These are phyloP conservation scores for Leptocoma aspasia DNA, from an alignment of 2,113 vertebrate species.

Conservation along the genomic window DNA sequence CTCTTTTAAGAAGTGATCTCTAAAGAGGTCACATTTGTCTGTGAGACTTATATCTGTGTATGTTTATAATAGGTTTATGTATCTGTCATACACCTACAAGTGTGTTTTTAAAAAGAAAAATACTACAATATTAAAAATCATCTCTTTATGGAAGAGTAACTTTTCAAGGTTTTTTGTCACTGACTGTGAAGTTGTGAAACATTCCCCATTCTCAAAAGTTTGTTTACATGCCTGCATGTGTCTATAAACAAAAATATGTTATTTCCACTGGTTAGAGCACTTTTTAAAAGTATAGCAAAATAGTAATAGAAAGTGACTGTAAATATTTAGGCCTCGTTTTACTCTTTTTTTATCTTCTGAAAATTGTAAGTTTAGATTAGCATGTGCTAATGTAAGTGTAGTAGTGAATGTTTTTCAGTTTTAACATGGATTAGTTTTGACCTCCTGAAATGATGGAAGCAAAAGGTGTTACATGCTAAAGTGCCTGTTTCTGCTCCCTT, in stretches of 20 bases:
- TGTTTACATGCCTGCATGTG: background rate
- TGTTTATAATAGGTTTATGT: background rate
- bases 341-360: background rate
- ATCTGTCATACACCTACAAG: background rate
- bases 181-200: background rate
- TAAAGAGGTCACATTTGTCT: background rate
- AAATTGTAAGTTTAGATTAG: background rate
- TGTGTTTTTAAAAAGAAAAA: background rate
- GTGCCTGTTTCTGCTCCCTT: background rate
- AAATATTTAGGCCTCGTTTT: background rate
- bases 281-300: background rate
- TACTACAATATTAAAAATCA: background rate
- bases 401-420: background rate
- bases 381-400: background rate
- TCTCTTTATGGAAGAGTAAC: background rate
- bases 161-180: background rate
- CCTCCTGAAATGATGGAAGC: background rate
- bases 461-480: background rate
- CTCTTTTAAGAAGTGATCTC: background rate
- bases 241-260: background rate
- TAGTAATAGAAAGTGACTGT: background rate
- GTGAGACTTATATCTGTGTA: background rate
- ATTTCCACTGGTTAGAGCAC: background rate
- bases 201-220: background rate
- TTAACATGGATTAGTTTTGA: background rate